These are phyloP conservation scores for Siderastrea radians DNA, from an alignment of 92 coral and sea anemone genomes.

Conservation along the genomic window DNA sequence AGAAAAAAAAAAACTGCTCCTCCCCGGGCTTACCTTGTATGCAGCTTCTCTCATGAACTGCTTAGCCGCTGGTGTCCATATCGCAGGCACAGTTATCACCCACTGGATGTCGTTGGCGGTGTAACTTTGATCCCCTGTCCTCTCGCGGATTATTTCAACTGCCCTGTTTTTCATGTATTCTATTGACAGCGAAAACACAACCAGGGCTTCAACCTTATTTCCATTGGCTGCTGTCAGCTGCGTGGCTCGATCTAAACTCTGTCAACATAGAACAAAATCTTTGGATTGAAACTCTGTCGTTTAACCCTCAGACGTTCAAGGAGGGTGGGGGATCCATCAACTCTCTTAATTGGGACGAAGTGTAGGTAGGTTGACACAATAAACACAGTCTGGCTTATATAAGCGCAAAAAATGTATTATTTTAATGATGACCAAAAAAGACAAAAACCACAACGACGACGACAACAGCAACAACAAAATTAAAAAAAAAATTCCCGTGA, in stretches of 20 bases:
- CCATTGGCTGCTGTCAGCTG: slow-evolving; percentile 29
- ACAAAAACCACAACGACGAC: too few species aligned
- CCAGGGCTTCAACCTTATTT: slow-evolving; percentile 8
- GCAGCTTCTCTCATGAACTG: too few species aligned
- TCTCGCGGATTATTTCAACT: slow-evolving; percentile 8
- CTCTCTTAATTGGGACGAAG: too few species aligned
- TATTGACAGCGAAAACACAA: slow-evolving; percentile 28
- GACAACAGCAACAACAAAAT: too few species aligned
- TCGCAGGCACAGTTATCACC: slow-evolving; percentile 45
- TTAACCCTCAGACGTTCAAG: not conserved
- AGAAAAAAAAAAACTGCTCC: too few species aligned
- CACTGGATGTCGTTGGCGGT: slow-evolving; percentile 24
- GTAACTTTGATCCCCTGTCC: not conserved
- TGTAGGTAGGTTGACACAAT: too few species aligned
- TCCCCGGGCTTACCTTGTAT: slow-evolving; percentile 33
- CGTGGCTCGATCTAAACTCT: slow-evolving; percentile 20
- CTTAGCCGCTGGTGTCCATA: slow-evolving; percentile 46
- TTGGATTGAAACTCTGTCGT: not conserved
- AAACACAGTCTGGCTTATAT: too few species aligned
- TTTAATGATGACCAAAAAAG: too few species aligned
- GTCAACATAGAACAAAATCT: not conserved
- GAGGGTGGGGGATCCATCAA: too few species aligned
- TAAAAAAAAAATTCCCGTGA: too few species aligned
- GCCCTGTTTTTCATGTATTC: slow-evolving; percentile 27
- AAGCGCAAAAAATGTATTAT: too few species aligned